A percentile compares a stretch with the other conserved stretches of the same genome.
Evolutionary conservation across 1,140 invertebrate genomes (phyloP).

Genomic region (Nymphalis io): DNA sequence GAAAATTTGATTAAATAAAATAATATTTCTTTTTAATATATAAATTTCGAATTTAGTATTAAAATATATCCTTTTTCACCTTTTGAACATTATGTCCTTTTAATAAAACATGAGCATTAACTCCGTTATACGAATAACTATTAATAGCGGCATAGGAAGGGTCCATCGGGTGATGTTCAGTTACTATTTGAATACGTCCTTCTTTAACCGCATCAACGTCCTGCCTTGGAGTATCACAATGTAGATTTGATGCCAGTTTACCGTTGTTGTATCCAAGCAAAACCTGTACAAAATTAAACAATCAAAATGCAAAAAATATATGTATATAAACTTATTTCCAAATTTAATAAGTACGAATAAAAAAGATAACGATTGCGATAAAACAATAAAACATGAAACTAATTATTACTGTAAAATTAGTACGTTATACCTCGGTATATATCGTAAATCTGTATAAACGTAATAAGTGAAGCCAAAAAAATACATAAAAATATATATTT

Average conservation of each 20-base stretch:
- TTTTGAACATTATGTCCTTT: conserved; percentile 58
- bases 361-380: no score
- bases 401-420: no score
- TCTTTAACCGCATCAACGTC: conserved; percentile 52
- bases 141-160: conserved; percentile 55
- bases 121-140: conserved; percentile 49
- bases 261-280: conserved; percentile 55
- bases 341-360: no score
- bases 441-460: no score
- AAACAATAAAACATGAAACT: background rate
- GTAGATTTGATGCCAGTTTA: conserved; percentile 49
- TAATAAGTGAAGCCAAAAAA: no score
- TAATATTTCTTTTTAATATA: background rate
- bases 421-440: no score
- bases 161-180: conserved; percentile 43
- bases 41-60: background rate
- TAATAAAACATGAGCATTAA: conserved; percentile 55
- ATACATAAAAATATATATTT: no score
- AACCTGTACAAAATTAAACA: conserved; percentile 43
- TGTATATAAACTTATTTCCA: background rate
- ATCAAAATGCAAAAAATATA: background rate
- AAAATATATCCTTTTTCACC: conserved; percentile 33
- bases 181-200: conserved; percentile 51
- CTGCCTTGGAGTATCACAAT: conserved; percentile 42
- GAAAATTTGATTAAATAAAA: conserved; percentile 3